phyloP scores from a whole-genome alignment of 2,797 vertebrate species.

The Alectoris magna region DNA sequence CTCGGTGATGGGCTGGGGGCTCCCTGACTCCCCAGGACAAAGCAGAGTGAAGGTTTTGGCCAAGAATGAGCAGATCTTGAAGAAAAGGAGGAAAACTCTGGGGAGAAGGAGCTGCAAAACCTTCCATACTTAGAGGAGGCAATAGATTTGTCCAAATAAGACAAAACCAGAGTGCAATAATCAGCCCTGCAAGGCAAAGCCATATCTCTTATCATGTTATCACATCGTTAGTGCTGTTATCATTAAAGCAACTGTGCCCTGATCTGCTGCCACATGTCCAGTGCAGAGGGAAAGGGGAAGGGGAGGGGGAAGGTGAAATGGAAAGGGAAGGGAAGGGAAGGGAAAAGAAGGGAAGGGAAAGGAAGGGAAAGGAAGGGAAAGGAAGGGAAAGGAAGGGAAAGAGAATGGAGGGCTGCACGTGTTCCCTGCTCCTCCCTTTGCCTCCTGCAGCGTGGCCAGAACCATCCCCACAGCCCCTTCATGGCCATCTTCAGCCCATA shows the following conservation, averaged over 20 bases:
- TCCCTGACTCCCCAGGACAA: background rate
- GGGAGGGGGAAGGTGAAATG: no score
- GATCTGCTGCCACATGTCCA: background rate
- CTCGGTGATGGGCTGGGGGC: background rate
- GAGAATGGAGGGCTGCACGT: background rate
- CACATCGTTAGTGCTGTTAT: background rate
- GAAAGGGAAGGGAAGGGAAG: no score
- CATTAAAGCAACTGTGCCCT: background rate
- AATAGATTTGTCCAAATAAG: background rate
- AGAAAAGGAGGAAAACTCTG: background rate
- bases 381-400: background rate
- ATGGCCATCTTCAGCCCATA: background rate
- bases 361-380: background rate
- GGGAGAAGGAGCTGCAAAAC: background rate
- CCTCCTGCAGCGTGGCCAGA: background rate
- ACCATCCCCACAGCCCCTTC: background rate
- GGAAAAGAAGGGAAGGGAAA: no score
- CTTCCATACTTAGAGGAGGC: background rate
- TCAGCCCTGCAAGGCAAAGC: background rate
- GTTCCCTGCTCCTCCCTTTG: background rate
- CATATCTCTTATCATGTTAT: background rate
- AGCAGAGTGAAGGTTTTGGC: background rate
- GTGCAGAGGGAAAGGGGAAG: background rate
- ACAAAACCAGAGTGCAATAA: background rate
- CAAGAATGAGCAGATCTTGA: background rate